phyloP scores from a whole-genome alignment of 2,888 invertebrate species.

The Dolomedes plantarius region DNA sequence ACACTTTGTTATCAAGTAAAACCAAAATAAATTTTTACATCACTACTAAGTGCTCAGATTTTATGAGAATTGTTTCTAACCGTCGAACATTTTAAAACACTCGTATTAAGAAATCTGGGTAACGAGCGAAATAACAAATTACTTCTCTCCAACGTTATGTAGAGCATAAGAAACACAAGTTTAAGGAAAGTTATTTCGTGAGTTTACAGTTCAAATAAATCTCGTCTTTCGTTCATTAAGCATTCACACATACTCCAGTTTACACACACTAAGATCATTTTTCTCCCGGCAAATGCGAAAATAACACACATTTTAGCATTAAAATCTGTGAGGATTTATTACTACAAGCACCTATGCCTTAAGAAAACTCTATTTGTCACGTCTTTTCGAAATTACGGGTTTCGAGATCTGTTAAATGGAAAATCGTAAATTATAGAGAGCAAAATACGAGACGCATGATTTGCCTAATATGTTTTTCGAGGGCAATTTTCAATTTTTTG shows the following conservation, averaged over 20 bases:
- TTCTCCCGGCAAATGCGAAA: background rate
- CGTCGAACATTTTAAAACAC: too few species aligned
- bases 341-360: background rate
- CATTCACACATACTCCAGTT: background rate
- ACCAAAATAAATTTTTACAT: too few species aligned
- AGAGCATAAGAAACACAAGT: background rate
- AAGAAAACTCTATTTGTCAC: background rate
- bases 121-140: background rate
- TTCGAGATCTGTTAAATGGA: background rate
- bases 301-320: background rate
- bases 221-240: background rate
- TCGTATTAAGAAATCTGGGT: too few species aligned
- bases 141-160: background rate
- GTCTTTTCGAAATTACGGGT: background rate
- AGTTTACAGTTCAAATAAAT: background rate
- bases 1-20: too few species aligned
- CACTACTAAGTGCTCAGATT: too few species aligned
- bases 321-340: background rate
- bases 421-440: conserved; percentile 3
- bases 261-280: background rate
- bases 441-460: background rate
- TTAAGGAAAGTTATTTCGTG: background rate
- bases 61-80: too few species aligned
- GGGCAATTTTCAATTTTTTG: background rate
- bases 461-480: background rate